These are phyloP conservation scores for Drosophila ogumai DNA, from an alignment of 1,140 invertebrate species.

Conservation along the genomic window DNA sequence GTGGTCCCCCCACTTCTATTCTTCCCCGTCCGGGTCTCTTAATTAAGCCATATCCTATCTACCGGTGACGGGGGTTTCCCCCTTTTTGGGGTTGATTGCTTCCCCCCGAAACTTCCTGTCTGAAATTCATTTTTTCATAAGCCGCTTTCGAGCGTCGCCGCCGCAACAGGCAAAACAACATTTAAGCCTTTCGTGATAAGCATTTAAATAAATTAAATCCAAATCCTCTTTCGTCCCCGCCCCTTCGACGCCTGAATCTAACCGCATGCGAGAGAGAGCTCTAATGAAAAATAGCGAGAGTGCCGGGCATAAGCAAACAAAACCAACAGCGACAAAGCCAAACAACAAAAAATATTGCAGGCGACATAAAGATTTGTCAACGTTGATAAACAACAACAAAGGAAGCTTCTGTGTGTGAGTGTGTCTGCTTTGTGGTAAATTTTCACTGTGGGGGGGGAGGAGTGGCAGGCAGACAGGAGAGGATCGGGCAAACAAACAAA, in stretches of 20 bases:
- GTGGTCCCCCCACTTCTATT: constrained; percentile 18
- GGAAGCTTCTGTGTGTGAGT: constrained; percentile 9
- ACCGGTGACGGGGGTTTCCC: constrained; percentile 11
- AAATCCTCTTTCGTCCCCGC: constrained; percentile 51
- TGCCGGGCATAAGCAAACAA: constrained; percentile 63
- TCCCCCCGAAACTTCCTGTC: neutral
- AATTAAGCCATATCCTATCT: constrained; percentile 67
- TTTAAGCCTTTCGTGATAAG: constrained; percentile 83
- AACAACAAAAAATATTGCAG: constrained; percentile 54
- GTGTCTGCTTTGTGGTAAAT: constrained; percentile 50
- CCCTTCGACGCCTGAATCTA: constrained; percentile 10
- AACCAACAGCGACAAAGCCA: constrained; percentile 45
- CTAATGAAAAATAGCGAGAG: constrained; percentile 80
- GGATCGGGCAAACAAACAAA: constrained; percentile 42
- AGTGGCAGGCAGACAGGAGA: constrained; percentile 36
- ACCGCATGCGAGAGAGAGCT: constrained; percentile 59
- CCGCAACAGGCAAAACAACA: constrained; percentile 80
- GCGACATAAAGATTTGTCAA: constrained; percentile 80
- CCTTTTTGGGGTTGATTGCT: constrained; percentile 37
- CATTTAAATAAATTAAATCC: constrained; percentile 82
- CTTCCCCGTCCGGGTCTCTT: constrained; percentile 20
- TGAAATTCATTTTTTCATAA: constrained; percentile 59
- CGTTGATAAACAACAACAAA: constrained; percentile 80
- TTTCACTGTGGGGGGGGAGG: constrained; percentile 16
- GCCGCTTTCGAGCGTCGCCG: constrained; percentile 75